Evolutionary conservation across 2,888 invertebrate genomes (phyloP).

Genomic region (Diabrotica balteata): DNA sequence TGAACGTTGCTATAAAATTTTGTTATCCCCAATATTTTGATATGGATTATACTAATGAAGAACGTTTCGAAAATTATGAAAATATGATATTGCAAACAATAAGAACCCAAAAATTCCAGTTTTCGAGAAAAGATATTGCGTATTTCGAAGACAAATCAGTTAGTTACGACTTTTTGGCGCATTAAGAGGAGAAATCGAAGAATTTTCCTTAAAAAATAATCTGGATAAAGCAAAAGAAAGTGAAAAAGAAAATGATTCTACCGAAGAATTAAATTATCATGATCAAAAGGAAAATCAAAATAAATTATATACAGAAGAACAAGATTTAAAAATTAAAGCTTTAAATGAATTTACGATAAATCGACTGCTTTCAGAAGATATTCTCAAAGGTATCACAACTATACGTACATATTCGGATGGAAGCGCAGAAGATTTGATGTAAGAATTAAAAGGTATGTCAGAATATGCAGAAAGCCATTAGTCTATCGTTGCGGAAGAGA

Average conservation of each 20-base stretch:
- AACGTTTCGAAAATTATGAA: conserved; percentile 21
- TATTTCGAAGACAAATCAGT: conserved; percentile 18
- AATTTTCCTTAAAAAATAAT: not conserved
- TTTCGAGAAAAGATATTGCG: conserved; percentile 21
- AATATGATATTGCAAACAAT: conserved; percentile 14
- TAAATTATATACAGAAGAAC: too few species aligned
- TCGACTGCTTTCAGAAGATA: conserved; percentile 28
- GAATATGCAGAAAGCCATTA: too few species aligned
- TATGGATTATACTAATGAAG: conserved; percentile 23
- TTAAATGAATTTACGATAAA: conserved; percentile 20
- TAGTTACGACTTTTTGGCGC: conserved; percentile 13
- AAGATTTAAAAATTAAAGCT: conserved; percentile 8
- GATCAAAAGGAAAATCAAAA: not conserved
- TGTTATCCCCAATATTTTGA: conserved; percentile 43
- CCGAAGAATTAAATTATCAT: not conserved
- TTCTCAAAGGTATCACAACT: conserved; percentile 30
- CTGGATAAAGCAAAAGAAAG: not conserved
- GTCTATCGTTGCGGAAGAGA: too few species aligned
- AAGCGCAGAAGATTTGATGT: not conserved
- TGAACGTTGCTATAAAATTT: conserved; percentile 40
- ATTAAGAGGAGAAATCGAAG: conserved; percentile 4
- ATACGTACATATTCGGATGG: conserved; percentile 6
- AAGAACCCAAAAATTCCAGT: conserved; percentile 6
- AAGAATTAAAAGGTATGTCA: not conserved
- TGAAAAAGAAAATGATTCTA: not conserved